Evolutionary conservation across 2,888 invertebrate species (phyloP).

Genomic region (Flabesymbios commensalis): DNA sequence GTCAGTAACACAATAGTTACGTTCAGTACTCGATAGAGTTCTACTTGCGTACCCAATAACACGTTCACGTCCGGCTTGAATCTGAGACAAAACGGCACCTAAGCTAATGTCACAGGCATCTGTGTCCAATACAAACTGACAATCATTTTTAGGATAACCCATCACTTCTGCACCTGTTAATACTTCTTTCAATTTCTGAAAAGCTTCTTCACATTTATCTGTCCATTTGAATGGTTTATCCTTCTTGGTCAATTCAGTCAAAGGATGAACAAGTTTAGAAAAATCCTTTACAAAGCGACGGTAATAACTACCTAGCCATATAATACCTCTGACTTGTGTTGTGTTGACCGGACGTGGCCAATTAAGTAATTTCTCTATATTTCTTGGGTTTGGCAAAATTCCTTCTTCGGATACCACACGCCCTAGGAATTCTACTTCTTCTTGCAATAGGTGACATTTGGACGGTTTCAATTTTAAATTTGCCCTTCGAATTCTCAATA

Average conservation of each 20-base stretch:
- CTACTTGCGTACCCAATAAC: too few relatives aligned
- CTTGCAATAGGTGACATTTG: constrained; percentile 27
- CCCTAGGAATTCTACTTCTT: constrained; percentile 24
- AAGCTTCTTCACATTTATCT: constrained; percentile 11
- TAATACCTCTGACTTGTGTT: constrained; percentile 25
- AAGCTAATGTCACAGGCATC: constrained; percentile 27
- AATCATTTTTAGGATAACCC: constrained; percentile 10
- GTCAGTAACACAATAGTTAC: too few relatives aligned
- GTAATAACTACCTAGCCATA: constrained; percentile 33
- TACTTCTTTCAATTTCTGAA: constrained; percentile 13
- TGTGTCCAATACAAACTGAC: constrained; percentile 23
- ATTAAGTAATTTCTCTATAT: not conserved
- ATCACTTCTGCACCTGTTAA: constrained; percentile 17
- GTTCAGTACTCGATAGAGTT: constrained; percentile 17
- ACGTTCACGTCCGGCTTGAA: too few relatives aligned
- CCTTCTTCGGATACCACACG: constrained; percentile 1
- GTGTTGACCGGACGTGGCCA: constrained; percentile 4
- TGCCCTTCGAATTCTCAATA: constrained; percentile 19
- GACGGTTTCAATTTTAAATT: constrained; percentile 11
- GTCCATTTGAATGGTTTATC: not conserved
- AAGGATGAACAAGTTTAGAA: constrained; percentile 16
- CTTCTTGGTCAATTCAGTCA: constrained; percentile 19
- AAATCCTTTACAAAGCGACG: constrained; percentile 23
- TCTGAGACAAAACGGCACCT: constrained; percentile 24
- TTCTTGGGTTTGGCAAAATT: not conserved